A percentile compares a stretch with the other conserved stretches of the same genome.
Evolutionary conservation across 37 sponge, comb jelly and placozoan genomes (phyloP).

Genomic region (Diacarnus erythraeanus): DNA sequence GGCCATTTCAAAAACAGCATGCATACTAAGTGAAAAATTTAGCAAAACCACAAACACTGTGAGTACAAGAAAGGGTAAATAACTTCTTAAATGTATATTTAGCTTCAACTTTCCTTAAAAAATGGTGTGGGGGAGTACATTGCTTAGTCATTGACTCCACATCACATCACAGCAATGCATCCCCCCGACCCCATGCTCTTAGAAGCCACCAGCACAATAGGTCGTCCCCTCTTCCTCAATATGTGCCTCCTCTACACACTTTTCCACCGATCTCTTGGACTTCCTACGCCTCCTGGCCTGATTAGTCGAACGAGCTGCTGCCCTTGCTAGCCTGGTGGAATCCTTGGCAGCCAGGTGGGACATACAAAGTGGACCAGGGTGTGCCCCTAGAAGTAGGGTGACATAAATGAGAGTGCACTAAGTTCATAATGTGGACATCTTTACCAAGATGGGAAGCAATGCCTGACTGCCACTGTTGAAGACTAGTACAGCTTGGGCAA

Average conservation of each 20-base stretch:
- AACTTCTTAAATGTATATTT: no score
- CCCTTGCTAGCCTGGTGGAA: neutral
- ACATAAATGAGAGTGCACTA: no score
- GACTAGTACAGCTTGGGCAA: neutral
- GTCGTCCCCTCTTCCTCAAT: neutral
- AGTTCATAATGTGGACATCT: no score
- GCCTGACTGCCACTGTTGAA: constrained; percentile 16
- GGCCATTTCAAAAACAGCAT: no score
- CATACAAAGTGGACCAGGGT: neutral
- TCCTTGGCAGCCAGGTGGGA: neutral
- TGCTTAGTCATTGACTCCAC: no score
- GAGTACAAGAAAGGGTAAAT: no score
- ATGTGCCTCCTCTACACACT: neutral
- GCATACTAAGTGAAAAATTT: no score
- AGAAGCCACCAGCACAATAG: constrained; percentile 15
- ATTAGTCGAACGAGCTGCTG: neutral
- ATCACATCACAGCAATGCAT: no score
- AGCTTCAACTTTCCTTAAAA: no score
- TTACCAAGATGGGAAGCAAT: constrained; percentile 12
- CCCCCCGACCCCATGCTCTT: no score
- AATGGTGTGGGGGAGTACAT: no score
- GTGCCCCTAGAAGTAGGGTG: neutral
- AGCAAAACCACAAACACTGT: no score
- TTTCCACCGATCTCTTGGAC: neutral
- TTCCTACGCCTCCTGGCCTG: neutral